A percentile compares a stretch with the other conserved stretches of the same genome.
Conservation (phyloP, 2,797 vertebrate species). For the Capromys pilorides region DNA sequence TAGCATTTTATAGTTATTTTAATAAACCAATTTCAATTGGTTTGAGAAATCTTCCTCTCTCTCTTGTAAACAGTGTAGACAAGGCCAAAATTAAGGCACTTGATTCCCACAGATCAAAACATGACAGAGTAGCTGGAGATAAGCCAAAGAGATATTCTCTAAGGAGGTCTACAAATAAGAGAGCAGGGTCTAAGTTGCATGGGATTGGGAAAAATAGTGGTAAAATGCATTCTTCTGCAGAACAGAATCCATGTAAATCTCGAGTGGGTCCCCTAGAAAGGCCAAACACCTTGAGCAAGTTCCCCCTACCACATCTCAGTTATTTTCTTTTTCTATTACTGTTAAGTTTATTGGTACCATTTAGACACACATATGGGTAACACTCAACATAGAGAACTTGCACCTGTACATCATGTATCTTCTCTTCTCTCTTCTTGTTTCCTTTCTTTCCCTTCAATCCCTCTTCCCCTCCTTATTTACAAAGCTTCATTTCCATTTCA, state of each 20-base stretch:
- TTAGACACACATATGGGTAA: too few relatives aligned
- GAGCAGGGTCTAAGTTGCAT: background rate
- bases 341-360: too few relatives aligned
- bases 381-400: too few relatives aligned
- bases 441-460: too few relatives aligned
- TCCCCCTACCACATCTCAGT: background rate
- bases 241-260: background rate
- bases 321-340: background rate
- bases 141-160: background rate
- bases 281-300: background rate
- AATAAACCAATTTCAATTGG: background rate
- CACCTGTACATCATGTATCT: too few relatives aligned
- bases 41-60: background rate
- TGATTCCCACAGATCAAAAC: background rate
- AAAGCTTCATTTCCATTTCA: too few relatives aligned
- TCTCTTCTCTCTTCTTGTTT: too few relatives aligned
- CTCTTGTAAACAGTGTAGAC: background rate
- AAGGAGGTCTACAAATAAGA: background rate
- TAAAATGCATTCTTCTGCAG: background rate
- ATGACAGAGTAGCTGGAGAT: background rate
- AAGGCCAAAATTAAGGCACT: background rate
- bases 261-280: background rate
- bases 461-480: too few relatives aligned
- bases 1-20: conserved; percentile 11
- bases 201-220: accelerated